Base-by-base conservation (phyloP, 2,888 invertebrate species). In the Drosophila emarginata region DNA sequence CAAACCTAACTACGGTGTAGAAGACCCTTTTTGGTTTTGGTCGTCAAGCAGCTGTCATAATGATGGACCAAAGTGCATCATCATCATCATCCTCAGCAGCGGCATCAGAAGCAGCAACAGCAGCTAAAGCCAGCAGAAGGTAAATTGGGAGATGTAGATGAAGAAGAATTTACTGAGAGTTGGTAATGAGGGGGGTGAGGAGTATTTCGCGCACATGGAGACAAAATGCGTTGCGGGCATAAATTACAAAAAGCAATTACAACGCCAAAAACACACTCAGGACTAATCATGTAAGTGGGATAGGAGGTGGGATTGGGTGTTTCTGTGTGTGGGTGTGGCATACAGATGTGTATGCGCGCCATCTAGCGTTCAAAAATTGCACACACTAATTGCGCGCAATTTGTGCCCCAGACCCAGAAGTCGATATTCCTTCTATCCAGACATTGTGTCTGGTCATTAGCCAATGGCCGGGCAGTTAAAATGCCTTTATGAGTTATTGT, bases 11-110 rank as follows among this genome's bases (percentile, higher is more conserved):
- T 37, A 65, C 70, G 64, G 62, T 21, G 1, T 11, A 37, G 37
- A 69, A 69, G 57, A 74, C 68, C 87, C 80, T 80, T 87, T 79
- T 32, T 32, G 32, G 9, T 32, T 32, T 45, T 32, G 71, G 87
- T 82, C 86, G 82, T 85, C 82, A 82, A 82, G 82, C 82, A 82
- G 85, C 82, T 82, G 82, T 82, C 87, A 82, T 87, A 87, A 82
- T 89, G 89, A 86, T 82, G 89, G 84, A 89, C 89, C 89, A 85
- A 88, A 87, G 81, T 80, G 79, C 79, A 87, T 67, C 79, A 74
- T 75, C 67, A 61, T 61, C 72, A 79, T 7, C 45, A 32, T 59
- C 15, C 21, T 58, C 69, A 58, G 54, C 70, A 71, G 45, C 18
- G 2, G 58, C 69, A 58, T 50, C 70, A 71, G 45, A n/a, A 3